These are phyloP conservation scores for Potamarius usumacintae DNA, from an alignment of 2,113 vertebrate species.

Conservation along the genomic window DNA sequence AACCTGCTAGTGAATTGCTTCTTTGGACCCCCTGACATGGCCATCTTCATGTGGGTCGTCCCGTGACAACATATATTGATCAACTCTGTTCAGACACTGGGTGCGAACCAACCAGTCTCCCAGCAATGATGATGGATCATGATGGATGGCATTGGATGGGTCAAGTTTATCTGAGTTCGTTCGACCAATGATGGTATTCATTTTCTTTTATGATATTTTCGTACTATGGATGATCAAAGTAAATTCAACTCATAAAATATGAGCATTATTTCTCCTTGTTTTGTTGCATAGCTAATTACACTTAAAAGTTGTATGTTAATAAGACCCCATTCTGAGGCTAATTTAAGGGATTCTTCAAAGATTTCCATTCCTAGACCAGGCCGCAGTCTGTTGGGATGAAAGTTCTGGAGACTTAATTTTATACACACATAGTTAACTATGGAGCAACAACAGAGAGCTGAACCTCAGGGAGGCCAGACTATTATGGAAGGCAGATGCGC, in stretches of 20 bases:
- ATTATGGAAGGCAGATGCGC: conserved; percentile 50
- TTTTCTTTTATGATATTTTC: no score
- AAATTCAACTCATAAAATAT: not conserved
- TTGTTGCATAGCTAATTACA: conserved; percentile 38
- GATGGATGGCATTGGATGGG: no score
- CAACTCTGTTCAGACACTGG: no score
- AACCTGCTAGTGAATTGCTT: no score
- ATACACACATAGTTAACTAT: conserved; percentile 47
- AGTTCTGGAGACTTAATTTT: conserved; percentile 47
- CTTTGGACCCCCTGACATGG: no score
- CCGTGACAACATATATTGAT: no score
- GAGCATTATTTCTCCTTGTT: not conserved
- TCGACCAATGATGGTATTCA: no score
- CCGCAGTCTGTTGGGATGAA: conserved; percentile 35
- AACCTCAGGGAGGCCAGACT: conserved; percentile 51
- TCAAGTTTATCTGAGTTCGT: no score
- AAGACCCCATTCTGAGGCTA: conserved; percentile 41
- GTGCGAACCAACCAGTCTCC: no score
- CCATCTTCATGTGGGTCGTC: no score
- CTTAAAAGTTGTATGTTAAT: conserved; percentile 35
- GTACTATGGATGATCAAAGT: not conserved
- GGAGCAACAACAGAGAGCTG: conserved; percentile 45
- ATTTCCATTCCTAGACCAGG: conserved; percentile 38
- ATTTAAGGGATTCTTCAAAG: conserved; percentile 48
- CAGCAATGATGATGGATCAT: no score